Evolutionary conservation across 2,113 vertebrate genomes (phyloP).

Genomic region (Ginglymostoma cirratum): DNA sequence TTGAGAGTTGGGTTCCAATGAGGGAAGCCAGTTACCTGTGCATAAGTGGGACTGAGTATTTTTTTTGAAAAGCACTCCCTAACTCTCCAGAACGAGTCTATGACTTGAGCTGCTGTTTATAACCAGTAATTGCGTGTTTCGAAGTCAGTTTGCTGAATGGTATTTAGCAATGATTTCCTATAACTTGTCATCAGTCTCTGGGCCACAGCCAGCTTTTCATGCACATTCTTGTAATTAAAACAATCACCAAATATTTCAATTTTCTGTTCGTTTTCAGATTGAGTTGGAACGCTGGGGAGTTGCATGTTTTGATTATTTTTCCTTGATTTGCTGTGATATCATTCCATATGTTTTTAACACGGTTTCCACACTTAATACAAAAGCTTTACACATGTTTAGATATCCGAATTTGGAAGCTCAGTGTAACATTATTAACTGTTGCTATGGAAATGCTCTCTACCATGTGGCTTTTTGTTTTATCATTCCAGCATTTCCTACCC

Average conservation of each 20-base stretch:
- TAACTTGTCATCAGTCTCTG: slow-evolving; percentile 23
- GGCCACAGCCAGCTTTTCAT: not conserved
- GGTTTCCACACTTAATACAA: slow-evolving; percentile 14
- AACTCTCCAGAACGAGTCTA: not conserved
- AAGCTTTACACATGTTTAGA: slow-evolving; percentile 21
- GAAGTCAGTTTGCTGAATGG: not conserved
- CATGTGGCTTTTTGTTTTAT: slow-evolving; percentile 41
- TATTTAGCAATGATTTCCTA: slow-evolving; percentile 31
- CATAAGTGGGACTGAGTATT: not conserved
- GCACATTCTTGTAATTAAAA: slow-evolving; percentile 27
- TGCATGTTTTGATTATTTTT: not conserved
- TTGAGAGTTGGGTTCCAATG: not conserved
- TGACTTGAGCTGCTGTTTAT: not conserved
- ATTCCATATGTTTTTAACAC: slow-evolving; percentile 16
- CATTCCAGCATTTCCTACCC: slow-evolving; percentile 38
- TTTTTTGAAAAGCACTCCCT: not conserved
- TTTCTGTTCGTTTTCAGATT: slow-evolving; percentile 3
- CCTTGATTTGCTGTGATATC: not conserved
- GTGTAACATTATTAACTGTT: slow-evolving; percentile 48
- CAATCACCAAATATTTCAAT: slow-evolving; percentile 18
- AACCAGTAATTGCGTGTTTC: not conserved
- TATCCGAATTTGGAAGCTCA: slow-evolving; percentile 47
- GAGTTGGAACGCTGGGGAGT: not conserved
- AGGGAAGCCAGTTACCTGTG: not conserved
- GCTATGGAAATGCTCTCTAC: slow-evolving; percentile 44